phyloP scores from a whole-genome alignment of 2,113 vertebrate genomes.

The Platichthys flesus region DNA sequence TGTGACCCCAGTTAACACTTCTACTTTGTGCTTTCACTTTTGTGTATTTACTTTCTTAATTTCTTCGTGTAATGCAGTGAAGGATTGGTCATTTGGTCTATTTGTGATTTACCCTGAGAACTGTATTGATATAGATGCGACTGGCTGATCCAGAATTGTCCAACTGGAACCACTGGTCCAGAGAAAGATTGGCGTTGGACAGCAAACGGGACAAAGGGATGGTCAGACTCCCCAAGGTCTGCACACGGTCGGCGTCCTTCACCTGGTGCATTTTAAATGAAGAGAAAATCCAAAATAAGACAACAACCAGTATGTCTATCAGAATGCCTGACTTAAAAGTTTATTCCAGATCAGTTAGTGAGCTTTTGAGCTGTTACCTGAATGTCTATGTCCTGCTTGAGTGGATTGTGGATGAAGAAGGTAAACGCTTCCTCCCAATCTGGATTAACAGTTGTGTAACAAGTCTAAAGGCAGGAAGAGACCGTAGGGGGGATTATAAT shows the following conservation, averaged over 20 bases:
- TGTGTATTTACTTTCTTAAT: too few relatives aligned
- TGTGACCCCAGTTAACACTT: not conserved
- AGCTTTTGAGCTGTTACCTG: conserved; percentile 46
- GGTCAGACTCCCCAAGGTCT: conserved; percentile 85
- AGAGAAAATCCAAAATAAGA: conserved; percentile 5
- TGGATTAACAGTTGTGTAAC: conserved; percentile 83
- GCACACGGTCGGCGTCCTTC: conserved; percentile 89
- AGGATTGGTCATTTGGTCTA: too few relatives aligned
- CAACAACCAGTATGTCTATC: not conserved
- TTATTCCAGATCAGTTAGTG: not conserved
- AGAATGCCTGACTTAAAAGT: not conserved
- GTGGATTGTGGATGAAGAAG: conserved; percentile 91
- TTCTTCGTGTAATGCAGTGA: too few relatives aligned
- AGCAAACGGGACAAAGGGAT: conserved; percentile 87
- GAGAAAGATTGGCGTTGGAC: conserved; percentile 79
- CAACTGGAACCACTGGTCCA: conserved; percentile 92
- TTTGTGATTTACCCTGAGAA: conserved; percentile 62
- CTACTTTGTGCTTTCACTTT: not conserved
- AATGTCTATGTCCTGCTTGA: conserved; percentile 84
- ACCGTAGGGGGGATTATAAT: not conserved
- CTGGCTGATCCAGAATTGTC: conserved; percentile 85
- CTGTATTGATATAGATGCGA: conserved; percentile 88
- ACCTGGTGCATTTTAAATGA: conserved; percentile 76
- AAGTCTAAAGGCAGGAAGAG: conserved; percentile 73
- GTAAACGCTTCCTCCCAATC: conserved; percentile 92